Base-by-base conservation (phyloP, 2,113 vertebrate species). In the Thomomys bottae region DNA sequence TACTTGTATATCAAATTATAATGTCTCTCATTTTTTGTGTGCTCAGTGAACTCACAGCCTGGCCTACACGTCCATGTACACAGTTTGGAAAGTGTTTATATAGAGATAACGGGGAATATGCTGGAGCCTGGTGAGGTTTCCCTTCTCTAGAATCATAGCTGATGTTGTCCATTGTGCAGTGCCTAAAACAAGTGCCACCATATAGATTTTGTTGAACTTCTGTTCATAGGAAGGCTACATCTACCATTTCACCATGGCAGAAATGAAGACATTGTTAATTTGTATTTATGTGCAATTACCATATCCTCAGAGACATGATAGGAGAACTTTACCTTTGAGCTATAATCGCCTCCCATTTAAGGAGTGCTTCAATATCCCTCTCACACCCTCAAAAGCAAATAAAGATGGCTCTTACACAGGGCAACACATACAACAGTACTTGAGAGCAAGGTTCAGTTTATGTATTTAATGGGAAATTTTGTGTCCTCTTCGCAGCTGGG, bases 261-360 rank as follows among this genome's bases (percentile, higher is more conserved):
- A 73, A 94, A 87, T 70, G 24, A 90, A 83, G 28, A 73, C 61
- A 64, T 18, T 70, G 70, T 38, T 93, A 32, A 92, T 42, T 92
- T 95, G 93, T 81, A 93, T 66, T 94, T 81, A 84, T 40, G 21
- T 40, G 67, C 30, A 90, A 72, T 88, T 79, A 86, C 18, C 78
- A 15, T 83, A 8, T 86, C 67, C 66, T 67, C 42, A 45, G 32
- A 84, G 45, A 17, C 59, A 54, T 32, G 36, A 45, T 36, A 87
- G 73, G 36, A 54, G 34, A 34, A 21, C 42, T 88, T 34, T 92
- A 61, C 54, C 17, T 84, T 67, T 54, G 1, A 34, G 23, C 79
- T 40, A 59, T 54, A 54, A 54, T 18, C 49, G 88, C 28, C 36
- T 68, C 21, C 34, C 83, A 38, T 59, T 42, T 89, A 91, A 83